phyloP scores from a whole-genome alignment of 2,113 vertebrate species.

The Neolamprologus kungweensis region DNA sequence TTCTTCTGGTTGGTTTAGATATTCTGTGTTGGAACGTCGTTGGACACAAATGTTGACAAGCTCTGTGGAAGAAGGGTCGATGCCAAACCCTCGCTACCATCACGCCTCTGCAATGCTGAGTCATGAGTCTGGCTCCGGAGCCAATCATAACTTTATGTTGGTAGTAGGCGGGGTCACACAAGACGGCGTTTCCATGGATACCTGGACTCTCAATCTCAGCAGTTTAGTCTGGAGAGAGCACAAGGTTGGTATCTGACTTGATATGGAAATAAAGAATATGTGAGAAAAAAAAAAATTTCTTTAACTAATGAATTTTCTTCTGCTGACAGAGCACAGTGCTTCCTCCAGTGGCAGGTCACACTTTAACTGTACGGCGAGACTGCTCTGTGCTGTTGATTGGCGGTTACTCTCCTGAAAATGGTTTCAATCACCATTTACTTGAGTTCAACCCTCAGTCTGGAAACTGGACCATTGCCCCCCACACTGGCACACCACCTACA shows the following conservation, averaged over 20 bases:
- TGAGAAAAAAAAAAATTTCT: too few relatives aligned
- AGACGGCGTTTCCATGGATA: slow-evolving; percentile 74
- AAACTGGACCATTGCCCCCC: slow-evolving; percentile 77
- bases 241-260: slow-evolving; percentile 60
- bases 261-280: neutral
- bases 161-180: slow-evolving; percentile 81
- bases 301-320: neutral
- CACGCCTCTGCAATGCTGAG: slow-evolving; percentile 79
- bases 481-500: slow-evolving; percentile 84
- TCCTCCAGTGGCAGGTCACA: slow-evolving; percentile 82
- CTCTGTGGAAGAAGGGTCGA: slow-evolving; percentile 73
- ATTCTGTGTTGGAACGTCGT: slow-evolving; percentile 78
- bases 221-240: slow-evolving; percentile 84
- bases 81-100: slow-evolving; percentile 79
- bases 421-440: slow-evolving; percentile 85
- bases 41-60: slow-evolving; percentile 90
- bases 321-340: slow-evolving; percentile 71
- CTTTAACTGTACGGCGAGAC: slow-evolving; percentile 77
- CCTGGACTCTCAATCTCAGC: slow-evolving; percentile 86
- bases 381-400: slow-evolving; percentile 81
- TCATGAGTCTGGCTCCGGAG: slow-evolving; percentile 48
- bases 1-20: slow-evolving; percentile 56
- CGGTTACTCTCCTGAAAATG: slow-evolving; percentile 86
- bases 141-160: slow-evolving; percentile 78
- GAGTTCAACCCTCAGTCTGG: slow-evolving; percentile 77